Evolutionary conservation across 30 jellyfish, hydroid and myxozoan species (phyloP).

Genomic region (Catostylus mosaicus): DNA sequence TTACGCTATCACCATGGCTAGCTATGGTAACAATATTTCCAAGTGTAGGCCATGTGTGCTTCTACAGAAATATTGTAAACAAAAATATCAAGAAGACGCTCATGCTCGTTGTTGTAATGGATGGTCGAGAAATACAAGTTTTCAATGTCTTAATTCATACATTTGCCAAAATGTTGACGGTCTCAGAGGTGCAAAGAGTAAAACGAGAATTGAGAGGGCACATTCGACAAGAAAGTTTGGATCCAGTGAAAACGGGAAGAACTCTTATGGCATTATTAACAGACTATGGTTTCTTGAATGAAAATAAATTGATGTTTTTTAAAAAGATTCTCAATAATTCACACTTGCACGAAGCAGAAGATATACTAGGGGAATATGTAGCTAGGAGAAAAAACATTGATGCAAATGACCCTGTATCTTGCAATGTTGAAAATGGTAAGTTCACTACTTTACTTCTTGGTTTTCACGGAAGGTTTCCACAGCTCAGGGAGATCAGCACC

Average conservation of each 20-base stretch:
- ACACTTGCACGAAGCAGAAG: conserved; percentile 22
- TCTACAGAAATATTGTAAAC: not conserved
- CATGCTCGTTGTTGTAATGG: conserved; percentile 3
- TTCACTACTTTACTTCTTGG: not conserved
- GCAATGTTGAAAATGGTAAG: not conserved
- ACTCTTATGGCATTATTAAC: conserved; percentile 23
- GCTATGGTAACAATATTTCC: conserved; percentile 21
- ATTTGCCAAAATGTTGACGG: conserved; percentile 43
- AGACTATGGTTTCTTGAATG: conserved; percentile 29
- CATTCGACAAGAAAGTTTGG: conserved; percentile 48
- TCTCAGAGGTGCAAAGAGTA: conserved; percentile 31
- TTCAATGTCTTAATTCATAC: conserved; percentile 24
- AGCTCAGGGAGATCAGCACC: no score
- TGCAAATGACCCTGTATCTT: no score
- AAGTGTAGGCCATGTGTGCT: not conserved
- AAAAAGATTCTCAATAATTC: conserved; percentile 34
- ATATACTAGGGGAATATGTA: conserved; percentile 25
- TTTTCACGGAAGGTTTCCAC: no score
- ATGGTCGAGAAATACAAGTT: not conserved
- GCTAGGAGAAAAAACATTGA: conserved; percentile 18
- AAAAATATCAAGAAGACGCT: not conserved
- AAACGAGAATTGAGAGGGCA: conserved; percentile 61
- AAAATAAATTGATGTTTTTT: conserved; percentile 35
- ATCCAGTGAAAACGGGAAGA: conserved; percentile 45
- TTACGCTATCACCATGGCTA: conserved; percentile 29